Base-by-base conservation (phyloP, 2,888 invertebrate genomes). In the Oligia strigilis region DNA sequence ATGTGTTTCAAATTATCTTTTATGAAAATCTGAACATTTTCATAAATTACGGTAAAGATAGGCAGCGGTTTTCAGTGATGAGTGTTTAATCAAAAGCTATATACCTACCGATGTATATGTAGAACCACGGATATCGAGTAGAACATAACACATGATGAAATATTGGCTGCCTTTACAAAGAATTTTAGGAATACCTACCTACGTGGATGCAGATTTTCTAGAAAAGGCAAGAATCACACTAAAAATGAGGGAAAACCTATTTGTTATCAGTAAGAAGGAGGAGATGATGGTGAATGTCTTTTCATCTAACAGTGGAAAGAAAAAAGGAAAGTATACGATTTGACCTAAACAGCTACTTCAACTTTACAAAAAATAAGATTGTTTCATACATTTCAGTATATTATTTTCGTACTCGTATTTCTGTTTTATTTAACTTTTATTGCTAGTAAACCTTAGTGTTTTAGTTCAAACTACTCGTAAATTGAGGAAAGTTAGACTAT, bases 1-100 rank as follows among this genome's bases (percentile, higher is more conserved):
- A 82, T 73, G 64, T 75, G 43, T 75, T 75, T 72, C 17, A 67
- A 58, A 74, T 64, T 43, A 82, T 82, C 69, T 64, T 64, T 58
- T 13, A n/a, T 71, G 64, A 58, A 49, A 75, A 83, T 72, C 62
- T 29, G 40, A 49, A 60, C 66, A 17, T 52, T 67, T 46, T 67
- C 52, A n/a, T 40, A 40, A 29, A 49, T 4, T 52, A 58, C 1
- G 23, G 9, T 71, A 17, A 55, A 9, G 2, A 23, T 60, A 40
- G 17, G 29, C n/a, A 4, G 2, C 2, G 19, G 29, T 55, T 66
- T 60, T 82, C 4, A 4, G 13, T 36, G 5, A 43, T 4, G 14
- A 2, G 4, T 40, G 6, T 29, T 40, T n/a, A 40, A n/a, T 55
- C 6, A 40, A 79, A 65, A n/a, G 1, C 13, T 17, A 8, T 23